Evolutionary conservation across 2,113 vertebrate genomes (phyloP), one percentile per base, ranked within the genome.

Genomic region (Tetraodon nigroviridis): DNA sequence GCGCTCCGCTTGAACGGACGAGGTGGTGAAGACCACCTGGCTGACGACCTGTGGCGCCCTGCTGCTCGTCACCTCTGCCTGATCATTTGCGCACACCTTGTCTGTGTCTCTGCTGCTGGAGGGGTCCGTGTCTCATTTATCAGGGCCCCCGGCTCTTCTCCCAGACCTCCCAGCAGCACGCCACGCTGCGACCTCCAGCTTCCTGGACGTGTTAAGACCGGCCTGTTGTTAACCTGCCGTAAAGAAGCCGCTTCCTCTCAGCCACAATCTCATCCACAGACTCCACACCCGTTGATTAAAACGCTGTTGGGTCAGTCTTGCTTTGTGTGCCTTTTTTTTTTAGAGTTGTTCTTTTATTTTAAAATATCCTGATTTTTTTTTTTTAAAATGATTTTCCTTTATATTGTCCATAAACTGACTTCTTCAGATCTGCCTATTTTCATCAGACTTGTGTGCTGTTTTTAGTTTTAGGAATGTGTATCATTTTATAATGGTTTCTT

Each of bases 1-100:
- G 62, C 13, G 21, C 56, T 61, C 50, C 53, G 55, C 55, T 20
- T 59, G 46, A 74, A 61, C 46, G 66, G 69, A 76, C 78, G 61
- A 73, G 75, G 55, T 81, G 83, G 56, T 14, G 58, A 44, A 29
- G 82, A 79, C 86, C 86, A 85, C 86, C 83, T 82, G 82, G 82
- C 46, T 32, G 41, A 51, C 81, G 86, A 88, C 82, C 80, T 76
- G 45, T 64, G 60, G 59, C 62, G 69, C 67, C 64, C 61, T 5
- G 55, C 70, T 64, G 77, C 80, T 80, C 66, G 69, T 82, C 79
- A 82, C 81, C 71, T 83, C 69, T 85, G 76, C 59, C 78, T 63
- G 82, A 57, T 76, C 69, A 77, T 73, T 71, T 67, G 76, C 49
- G 67, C 55, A 51, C 54, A 24, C 2, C 7, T 45, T 13, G 61